Evolutionary conservation across 2,888 invertebrate genomes (phyloP), one percentile per base, ranked within the genome.

Genomic region (Drosophila paranaensis): DNA sequence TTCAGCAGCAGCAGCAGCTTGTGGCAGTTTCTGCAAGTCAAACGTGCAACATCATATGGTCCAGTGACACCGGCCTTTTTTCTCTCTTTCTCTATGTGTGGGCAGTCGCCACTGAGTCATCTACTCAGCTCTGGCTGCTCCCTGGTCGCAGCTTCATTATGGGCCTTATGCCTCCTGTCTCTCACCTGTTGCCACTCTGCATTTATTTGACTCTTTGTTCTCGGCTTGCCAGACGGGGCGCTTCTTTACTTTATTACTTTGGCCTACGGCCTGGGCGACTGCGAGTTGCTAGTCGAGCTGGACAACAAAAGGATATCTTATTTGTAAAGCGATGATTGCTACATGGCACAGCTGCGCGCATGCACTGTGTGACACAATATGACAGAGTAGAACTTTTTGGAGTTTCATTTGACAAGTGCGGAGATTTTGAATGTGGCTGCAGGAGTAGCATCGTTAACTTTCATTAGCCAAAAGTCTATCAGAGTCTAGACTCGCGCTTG

Each of bases 401-500:
- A 55, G 64, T 65, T 79, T 53, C 51, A 64, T 71, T 68, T 72
- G 71, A 79, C 42, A 42, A 55, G 55, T 43, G 10, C 27, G 56
- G 27, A 8, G 25, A 16, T 16, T n/a, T 16, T 33, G 42, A 20
- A 27, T 64, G 57, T 13, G 40, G 45, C 60, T 45, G 60, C 13
- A 48, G 60, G 60, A 42, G 45, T 35, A 43, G 35, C 71, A 53
- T 62, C 67, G 42, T 71, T 60, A 54, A 65, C 71, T 76, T 79
- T 67, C 76, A 77, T 81, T 81, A 74, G 64, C 58, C 35, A 55
- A 68, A 55, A 65, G 48, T 64, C 65, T 50, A 35, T 25, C 46
- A 51, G 65, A 63, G 84, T 76, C 77, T 80, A 78, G 88, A 75
- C 87, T 74, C 81, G 35, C 45, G 63, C 40, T 60, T 25, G 54